Base-by-base conservation (phyloP, 2,888 invertebrate genomes). In the Pristionchus entomophagus region DNA sequence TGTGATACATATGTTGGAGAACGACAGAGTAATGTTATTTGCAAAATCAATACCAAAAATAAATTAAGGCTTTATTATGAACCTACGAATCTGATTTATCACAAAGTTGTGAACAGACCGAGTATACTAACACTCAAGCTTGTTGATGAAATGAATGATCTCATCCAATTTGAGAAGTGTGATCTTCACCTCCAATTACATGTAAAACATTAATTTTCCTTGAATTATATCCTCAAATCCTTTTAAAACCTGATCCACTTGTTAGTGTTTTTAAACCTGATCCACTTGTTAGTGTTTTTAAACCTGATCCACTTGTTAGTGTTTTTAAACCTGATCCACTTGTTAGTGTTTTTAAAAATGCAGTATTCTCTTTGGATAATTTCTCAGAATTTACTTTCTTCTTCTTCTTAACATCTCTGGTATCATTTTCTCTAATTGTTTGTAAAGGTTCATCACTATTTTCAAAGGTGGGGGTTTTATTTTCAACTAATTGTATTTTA, bases 161-260 rank as follows among this genome's bases (percentile, higher is more conserved):
- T 38, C 10, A 82, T 86, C n/a, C 22, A 86, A 8, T 86, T 82
- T 83, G 22, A 86, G n/a, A 82, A 82, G 35, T 86, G 86, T 86
- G 81, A 86, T 86, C 81, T 86, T 86, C 51, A 86, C 56, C 26
- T 82, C 45, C 12, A 32, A 32, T 8, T 82, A 29, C 82, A 82
- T 32, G 5, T 81, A 49, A 82, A 62, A 62, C 17, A 19, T 35
- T 69, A 69, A n/a, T n/a, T n/a, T n/a, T n/a, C n/a, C n/a, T n/a
- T n/a, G n/a, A n/a, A n/a, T n/a, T n/a, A n/a, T n/a, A n/a, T n/a
- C n/a, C n/a, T n/a, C n/a, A n/a, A 59, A 86, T 82, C 84, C 85
- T 86, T 38, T 86, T 86, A 32, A 86, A 86, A 26, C 86, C 86
- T 73, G n/a, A n/a, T n/a, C n/a, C n/a, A n/a, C n/a, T n/a, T n/a